Base-by-base conservation (phyloP, 2,113 vertebrate genomes). In the Lepidiolamprologus cunningtoni region DNA sequence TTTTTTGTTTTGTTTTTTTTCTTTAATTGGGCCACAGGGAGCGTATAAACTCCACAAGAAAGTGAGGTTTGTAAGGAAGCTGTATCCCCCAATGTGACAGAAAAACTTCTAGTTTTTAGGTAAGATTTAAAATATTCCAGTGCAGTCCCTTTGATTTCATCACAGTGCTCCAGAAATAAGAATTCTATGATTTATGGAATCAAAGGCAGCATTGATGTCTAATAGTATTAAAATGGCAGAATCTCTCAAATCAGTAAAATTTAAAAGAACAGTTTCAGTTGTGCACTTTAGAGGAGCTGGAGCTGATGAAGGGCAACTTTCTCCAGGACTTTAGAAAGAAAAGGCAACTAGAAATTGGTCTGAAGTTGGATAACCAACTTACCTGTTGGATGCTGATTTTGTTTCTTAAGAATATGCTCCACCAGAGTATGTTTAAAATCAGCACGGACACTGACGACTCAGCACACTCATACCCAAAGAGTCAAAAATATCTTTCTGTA, bases 41-140 rank as follows among this genome's bases (percentile, higher is more conserved):
- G 58, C 3, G 1, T 68, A 40, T 21, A 21, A 68, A 66, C 61
- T 12, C 17, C 33, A 66, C 1, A 37, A 35, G 61, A 68, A 35
- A 35, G 58, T 3, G 4, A 0, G 11, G 4, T 8, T 37, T 68
- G 0, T 37, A 37, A 21, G 63, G 7, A 37, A 63, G 17, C 58
- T 35, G 21, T 55, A 13, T 55, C 54, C 21, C 53, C 21, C 11
- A 13, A 0, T 55, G 11, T 55, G 17, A 35, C 31, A 35, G 58
- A 63, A 35, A 35, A 63, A 63, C 58, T 0, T 63, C 0, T 35
- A 35, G 58, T 35, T 4, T 31, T 3, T 0, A 5, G 58, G 31
- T 7, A 7, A 66, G 17, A 0, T 66, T 66, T 66, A 35, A 66
- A 35, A 7, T 35, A 63, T 63, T 35, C 4, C 61, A 35, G 4